phyloP scores from a whole-genome alignment of 2,888 invertebrate species.

The Brenthis hecate region DNA sequence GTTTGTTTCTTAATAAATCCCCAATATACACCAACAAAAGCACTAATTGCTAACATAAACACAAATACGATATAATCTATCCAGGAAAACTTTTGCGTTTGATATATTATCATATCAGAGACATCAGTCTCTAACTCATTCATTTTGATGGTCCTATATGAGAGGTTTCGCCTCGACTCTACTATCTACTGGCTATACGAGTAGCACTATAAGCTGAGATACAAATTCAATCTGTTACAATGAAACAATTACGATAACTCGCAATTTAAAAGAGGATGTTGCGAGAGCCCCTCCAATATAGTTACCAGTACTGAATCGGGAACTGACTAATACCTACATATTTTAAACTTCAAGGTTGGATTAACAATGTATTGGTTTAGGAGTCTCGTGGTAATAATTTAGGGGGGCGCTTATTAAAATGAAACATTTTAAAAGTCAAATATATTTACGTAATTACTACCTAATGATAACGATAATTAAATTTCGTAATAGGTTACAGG shows the following conservation, averaged over 20 bases:
- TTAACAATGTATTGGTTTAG: background rate
- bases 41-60: slow-evolving; percentile 88
- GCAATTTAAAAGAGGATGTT: slow-evolving; percentile 82
- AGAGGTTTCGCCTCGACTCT: slow-evolving; percentile 20
- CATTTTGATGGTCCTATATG: slow-evolving; percentile 37
- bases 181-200: slow-evolving; percentile 51
- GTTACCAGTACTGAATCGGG: slow-evolving; percentile 63
- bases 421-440: no score
- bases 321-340: slow-evolving; percentile 51
- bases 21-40: slow-evolving; percentile 91
- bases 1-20: slow-evolving; percentile 87
- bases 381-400: background rate
- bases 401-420: no score
- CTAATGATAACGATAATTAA: no score
- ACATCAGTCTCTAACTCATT: slow-evolving; percentile 24
- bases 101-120: slow-evolving; percentile 57
- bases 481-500: no score
- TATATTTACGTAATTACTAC: no score
- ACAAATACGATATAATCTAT: slow-evolving; percentile 91
- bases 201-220: slow-evolving; percentile 55
- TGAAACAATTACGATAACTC: slow-evolving; percentile 82
- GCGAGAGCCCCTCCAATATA: slow-evolving; percentile 74
- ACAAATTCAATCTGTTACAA: slow-evolving; percentile 75
- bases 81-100: slow-evolving; percentile 86
- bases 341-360: slow-evolving; percentile 13